Evolutionary conservation across 2,113 vertebrate species (phyloP).

Genomic region (Dinomys branickii): DNA sequence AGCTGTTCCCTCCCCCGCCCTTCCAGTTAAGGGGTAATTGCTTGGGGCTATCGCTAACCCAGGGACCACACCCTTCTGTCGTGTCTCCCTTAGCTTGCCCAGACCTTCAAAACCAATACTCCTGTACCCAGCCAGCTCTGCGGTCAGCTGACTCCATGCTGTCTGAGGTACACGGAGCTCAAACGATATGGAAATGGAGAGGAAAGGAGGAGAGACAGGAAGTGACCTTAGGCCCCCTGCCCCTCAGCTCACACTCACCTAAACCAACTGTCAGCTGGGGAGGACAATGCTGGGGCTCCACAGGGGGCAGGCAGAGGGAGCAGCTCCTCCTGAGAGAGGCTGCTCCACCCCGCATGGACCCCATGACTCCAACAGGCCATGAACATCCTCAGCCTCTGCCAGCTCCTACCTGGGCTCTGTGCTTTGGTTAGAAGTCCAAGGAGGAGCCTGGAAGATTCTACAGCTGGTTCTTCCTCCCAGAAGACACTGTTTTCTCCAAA

Average conservation of each 20-base stretch:
- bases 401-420: background rate
- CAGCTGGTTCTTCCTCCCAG: background rate
- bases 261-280: background rate
- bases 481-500: background rate
- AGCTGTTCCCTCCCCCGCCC: accelerated
- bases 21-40: background rate
- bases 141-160: background rate
- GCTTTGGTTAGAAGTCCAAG: background rate
- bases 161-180: background rate
- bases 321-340: background rate
- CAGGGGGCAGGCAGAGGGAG: background rate
- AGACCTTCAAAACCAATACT: background rate
- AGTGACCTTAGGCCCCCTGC: background rate
- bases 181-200: background rate
- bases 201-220: background rate
- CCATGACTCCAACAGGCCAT: background rate
- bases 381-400: background rate
- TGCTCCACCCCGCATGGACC: background rate
- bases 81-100: background rate
- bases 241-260: background rate
- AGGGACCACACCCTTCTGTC: background rate
- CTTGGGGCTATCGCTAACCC: background rate
- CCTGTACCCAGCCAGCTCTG: background rate
- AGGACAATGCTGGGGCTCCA: too few species aligned
- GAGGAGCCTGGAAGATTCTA: background rate